phyloP scores from a whole-genome alignment of 1,140 invertebrate species.

The Gryllus bimaculatus region DNA sequence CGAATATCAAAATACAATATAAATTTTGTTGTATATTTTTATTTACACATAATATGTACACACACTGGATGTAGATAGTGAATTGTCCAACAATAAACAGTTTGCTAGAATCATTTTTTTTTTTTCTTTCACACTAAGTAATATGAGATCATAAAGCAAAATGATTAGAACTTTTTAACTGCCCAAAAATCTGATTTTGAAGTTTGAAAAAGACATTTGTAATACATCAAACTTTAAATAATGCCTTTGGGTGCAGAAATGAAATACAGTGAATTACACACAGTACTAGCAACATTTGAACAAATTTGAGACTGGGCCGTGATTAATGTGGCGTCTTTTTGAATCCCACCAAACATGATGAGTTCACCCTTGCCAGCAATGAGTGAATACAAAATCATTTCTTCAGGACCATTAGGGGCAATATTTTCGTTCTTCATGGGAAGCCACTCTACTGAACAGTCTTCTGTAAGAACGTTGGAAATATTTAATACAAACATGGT shows the following conservation, averaged over 20 bases:
- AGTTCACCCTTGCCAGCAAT: conserved; percentile 83
- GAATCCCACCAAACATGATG: conserved; percentile 89
- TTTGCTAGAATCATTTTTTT: too few relatives aligned
- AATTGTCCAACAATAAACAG: too few relatives aligned
- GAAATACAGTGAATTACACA: conserved; percentile 72
- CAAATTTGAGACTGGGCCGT: conserved; percentile 30
- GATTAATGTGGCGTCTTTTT: conserved; percentile 55
- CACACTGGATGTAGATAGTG: too few relatives aligned
- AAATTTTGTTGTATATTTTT: too few relatives aligned
- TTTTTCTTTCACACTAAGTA: too few relatives aligned
- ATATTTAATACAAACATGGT: conserved; percentile 83
- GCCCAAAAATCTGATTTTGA: too few relatives aligned
- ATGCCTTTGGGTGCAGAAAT: conserved; percentile 63
- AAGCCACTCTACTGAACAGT: conserved; percentile 62
- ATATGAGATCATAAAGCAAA: too few relatives aligned
- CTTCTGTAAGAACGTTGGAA: conserved; percentile 50
- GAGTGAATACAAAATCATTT: conserved; percentile 82
- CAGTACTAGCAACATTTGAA: conserved; percentile 42
- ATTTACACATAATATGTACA: too few relatives aligned
- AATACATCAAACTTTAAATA: conserved; percentile 40
- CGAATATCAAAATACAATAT: too few relatives aligned
- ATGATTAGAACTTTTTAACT: too few relatives aligned
- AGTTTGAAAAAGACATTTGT: too few relatives aligned
- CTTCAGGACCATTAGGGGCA: conserved; percentile 62
- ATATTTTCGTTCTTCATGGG: conserved; percentile 51